These are phyloP conservation scores for Drosophila triauraria DNA, from an alignment of 1,140 invertebrate species.

Conservation along the genomic window DNA sequence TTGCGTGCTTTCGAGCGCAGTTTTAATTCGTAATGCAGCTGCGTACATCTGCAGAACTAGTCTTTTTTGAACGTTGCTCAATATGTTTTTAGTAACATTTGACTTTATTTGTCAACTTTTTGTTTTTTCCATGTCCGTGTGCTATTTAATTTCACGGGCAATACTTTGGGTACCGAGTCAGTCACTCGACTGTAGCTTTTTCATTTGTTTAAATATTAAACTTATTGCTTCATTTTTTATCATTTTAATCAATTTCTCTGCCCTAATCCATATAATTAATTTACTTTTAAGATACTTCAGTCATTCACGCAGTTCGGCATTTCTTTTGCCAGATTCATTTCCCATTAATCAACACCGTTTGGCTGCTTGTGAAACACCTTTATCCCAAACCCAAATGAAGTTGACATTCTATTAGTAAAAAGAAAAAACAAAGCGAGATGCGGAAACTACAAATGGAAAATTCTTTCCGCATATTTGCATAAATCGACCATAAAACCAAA, in stretches of 20 bases:
- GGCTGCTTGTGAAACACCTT: slow-evolving; percentile 45
- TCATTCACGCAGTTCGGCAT: slow-evolving; percentile 40
- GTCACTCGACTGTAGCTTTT: too few species aligned
- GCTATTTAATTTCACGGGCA: too few species aligned
- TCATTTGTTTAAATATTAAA: not conserved
- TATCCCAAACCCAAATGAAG: slow-evolving; percentile 16
- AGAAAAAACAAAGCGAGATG: slow-evolving; percentile 7
- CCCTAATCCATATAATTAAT: slow-evolving; percentile 21
- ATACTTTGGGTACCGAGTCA: too few species aligned
- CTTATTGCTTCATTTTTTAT: not conserved
- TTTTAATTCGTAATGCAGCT: too few species aligned
- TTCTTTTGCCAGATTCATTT: slow-evolving; percentile 17
- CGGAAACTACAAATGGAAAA: slow-evolving; percentile 46
- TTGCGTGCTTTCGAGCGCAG: too few species aligned
- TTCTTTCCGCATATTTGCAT: slow-evolving; percentile 62
- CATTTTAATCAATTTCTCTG: not conserved
- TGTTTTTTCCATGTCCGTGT: too few species aligned
- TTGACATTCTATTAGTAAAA: slow-evolving; percentile 54
- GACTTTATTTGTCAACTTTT: too few species aligned
- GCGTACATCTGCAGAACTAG: too few species aligned
- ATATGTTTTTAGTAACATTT: too few species aligned
- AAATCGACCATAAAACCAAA: slow-evolving; percentile 78
- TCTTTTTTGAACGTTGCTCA: too few species aligned
- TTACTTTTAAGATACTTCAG: slow-evolving; percentile 47
- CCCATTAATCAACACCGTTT: slow-evolving; percentile 67